Percentiles rank a stretch among this genome's conserved stretches.
These are phyloP conservation scores for Phthorimaea operculella DNA, from an alignment of 1,140 invertebrate species.

Conservation along the genomic window DNA sequence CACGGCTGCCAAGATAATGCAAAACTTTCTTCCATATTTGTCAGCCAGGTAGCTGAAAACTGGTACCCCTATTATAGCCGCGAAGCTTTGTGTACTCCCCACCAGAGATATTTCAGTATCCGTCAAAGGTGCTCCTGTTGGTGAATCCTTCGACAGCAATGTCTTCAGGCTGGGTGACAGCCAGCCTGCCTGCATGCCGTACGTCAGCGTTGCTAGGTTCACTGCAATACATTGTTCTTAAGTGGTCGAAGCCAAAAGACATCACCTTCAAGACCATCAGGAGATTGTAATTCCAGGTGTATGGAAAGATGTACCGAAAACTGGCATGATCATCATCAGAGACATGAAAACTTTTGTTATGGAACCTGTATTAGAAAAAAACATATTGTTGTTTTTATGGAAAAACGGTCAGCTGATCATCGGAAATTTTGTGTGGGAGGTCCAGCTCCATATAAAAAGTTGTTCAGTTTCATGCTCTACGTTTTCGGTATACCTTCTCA, in stretches of 20 bases:
- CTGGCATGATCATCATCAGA: too few relatives aligned
- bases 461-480: too few relatives aligned
- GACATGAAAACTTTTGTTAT: too few relatives aligned
- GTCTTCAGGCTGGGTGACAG: slow-evolving; percentile 62
- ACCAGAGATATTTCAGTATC: slow-evolving; percentile 63
- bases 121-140: slow-evolving; percentile 53
- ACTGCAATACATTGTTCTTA: slow-evolving; percentile 40
- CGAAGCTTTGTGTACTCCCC: slow-evolving; percentile 44
- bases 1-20: slow-evolving; percentile 33
- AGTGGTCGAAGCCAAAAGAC: too few relatives aligned
- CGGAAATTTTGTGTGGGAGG: too few relatives aligned
- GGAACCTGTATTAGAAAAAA: too few relatives aligned
- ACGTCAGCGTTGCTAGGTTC: slow-evolving; percentile 62
- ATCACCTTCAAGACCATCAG: too few relatives aligned
- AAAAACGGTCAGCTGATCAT: too few relatives aligned
- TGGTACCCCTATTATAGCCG: slow-evolving; percentile 37
- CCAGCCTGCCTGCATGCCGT: slow-evolving; percentile 68
- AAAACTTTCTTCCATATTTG: slow-evolving; percentile 48
- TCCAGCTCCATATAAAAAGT: too few relatives aligned
- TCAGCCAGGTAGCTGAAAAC: slow-evolving; percentile 40
- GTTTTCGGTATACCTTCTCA: too few relatives aligned
- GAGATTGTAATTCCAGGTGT: slow-evolving; percentile 15
- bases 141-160: slow-evolving; percentile 48
- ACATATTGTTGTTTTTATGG: too few relatives aligned
- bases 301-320: slow-evolving; percentile 2